Evolutionary conservation across 2,113 vertebrate genomes (phyloP), one percentile per base, ranked within the genome.

Genomic region (Tychaedon coryphoeus): DNA sequence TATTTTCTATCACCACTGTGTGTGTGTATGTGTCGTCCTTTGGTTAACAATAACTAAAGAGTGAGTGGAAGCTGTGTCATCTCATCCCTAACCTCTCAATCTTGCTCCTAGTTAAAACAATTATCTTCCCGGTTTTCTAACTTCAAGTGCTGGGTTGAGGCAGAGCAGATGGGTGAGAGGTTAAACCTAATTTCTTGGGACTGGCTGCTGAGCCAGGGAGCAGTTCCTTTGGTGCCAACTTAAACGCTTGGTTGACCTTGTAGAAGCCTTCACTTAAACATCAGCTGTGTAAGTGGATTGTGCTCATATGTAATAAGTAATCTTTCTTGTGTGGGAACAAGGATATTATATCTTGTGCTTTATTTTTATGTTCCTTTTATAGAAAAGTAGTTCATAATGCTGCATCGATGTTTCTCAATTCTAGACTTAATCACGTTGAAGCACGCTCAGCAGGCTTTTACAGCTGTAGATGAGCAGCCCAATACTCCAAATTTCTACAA

Each of bases 361-460:
- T 84, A 56, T 69, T 91, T 84, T 77, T 77, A 42, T 40, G 23
- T 36, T 81, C 14, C 42, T 20, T 51, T 51, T 40, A 6, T 62
- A 66, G 50, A 80, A 60, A 57, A 57, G 47, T 54, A 33, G 19
- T 64, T 89, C 5, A 18, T 79, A 43, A 45, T 83, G 23, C 18
- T 86, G 50, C n/a, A 58, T 56, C 20, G 43, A 3, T 10, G 31
- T 58, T 29, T 78, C 12, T 71, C 6, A 31, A 6, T 54, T 80
- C 31, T 58, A 19, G 20, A 42, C 50, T 80, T 70, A 81, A 40
- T 69, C 3, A 4, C 0, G 0, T 5, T 34, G 31, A 45, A 33
- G 45, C 54, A 43, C 0, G 0, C 36, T 84, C 38, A 50, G 38
- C 29, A 43, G n/a, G 17, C 22, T 86, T 82, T 48, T 47, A 6